Conservation (phyloP, 2,888 invertebrate species). For the Branchipolynoe longqiensis region DNA sequence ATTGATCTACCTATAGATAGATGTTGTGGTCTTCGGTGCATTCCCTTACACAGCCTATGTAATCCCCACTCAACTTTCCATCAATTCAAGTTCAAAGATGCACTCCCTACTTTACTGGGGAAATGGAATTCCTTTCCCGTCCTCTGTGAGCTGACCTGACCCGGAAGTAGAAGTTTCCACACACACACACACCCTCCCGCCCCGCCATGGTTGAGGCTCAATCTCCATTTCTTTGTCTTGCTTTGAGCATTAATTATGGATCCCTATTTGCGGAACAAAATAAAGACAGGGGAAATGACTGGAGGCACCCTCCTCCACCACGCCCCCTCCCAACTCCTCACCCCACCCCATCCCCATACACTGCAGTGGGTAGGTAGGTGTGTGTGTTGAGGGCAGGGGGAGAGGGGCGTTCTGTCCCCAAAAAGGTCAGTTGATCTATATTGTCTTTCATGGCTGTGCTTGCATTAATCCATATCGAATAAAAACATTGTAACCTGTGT, state of each 20-base stretch:
- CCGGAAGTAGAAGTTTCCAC: neutral
- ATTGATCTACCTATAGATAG: too few relatives aligned
- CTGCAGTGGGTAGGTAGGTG: too few relatives aligned
- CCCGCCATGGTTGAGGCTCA: slow-evolving; percentile 14
- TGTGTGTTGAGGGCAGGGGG: too few relatives aligned
- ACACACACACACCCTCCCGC: too few relatives aligned
- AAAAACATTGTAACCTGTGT: slow-evolving; percentile 38
- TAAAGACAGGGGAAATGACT: slow-evolving; percentile 38
- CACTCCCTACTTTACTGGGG: too few relatives aligned
- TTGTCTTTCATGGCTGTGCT: slow-evolving; percentile 48
- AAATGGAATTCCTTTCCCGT: neutral
- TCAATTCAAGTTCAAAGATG: too few relatives aligned
- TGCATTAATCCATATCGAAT: slow-evolving; percentile 55
- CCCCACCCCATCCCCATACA: neutral
- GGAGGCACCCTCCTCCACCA: slow-evolving; percentile 1
- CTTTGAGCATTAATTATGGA: slow-evolving; percentile 40
- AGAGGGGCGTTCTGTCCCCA: slow-evolving; percentile 24
- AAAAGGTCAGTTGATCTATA: slow-evolving; percentile 51
- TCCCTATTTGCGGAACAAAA: slow-evolving; percentile 19
- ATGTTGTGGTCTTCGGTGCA: too few relatives aligned
- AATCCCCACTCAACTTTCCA: too few relatives aligned
- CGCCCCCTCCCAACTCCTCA: neutral
- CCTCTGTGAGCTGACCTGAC: slow-evolving; percentile 18
- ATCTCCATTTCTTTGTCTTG: neutral
- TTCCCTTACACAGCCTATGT: too few relatives aligned